Evolutionary conservation across 2,797 vertebrate species (phyloP), one percentile per base, ranked within the genome.

Genomic region (Sebastes matsubarae): DNA sequence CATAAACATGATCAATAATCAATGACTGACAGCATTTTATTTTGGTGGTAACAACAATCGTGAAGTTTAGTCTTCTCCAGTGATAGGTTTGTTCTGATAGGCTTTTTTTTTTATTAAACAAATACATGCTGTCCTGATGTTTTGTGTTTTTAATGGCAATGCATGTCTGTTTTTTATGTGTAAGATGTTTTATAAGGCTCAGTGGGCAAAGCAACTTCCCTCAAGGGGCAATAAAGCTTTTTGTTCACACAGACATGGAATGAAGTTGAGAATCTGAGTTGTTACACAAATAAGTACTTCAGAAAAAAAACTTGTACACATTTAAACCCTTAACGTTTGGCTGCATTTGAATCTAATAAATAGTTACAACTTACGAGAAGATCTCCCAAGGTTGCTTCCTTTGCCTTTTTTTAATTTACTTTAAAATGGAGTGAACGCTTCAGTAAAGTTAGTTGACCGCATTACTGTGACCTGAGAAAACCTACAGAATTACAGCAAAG

Each of bases 161-260:
- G 1, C 63, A 67, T 30, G 77, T 83, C 80, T 86, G 75, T 0
- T 13, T 87, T 90, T 87, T 74, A 58, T 87, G 64, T 38, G 29
- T 42, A 24, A 6, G 18, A 4, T 12, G 16, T 86, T 88, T 86
- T 76, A 42, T 30, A 76, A 74, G 55, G 32, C 55, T 80, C 50
- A 25, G 30, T 72, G 57, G 68, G 63, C 0, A 73, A 76, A 76
- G 25, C 8, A 20, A 24, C n/a, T 71, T 71, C 52, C 74, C 68
- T 80, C 20, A 29, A 77, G 75, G 77, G 80, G 46, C 4, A 54
- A 54, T 81, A 70, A 88, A 88, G 55, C 11, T 10, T 83, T 76
- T 78, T 61, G 32, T 71, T 77, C n/a, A 66, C 74, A 90, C 71
- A 84, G 77, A 82, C 58, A 42, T 64, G 58, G 78, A 77, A 71